These are phyloP conservation scores for Willisornis vidua DNA, from an alignment of 2,113 vertebrate species.

Conservation along the genomic window DNA sequence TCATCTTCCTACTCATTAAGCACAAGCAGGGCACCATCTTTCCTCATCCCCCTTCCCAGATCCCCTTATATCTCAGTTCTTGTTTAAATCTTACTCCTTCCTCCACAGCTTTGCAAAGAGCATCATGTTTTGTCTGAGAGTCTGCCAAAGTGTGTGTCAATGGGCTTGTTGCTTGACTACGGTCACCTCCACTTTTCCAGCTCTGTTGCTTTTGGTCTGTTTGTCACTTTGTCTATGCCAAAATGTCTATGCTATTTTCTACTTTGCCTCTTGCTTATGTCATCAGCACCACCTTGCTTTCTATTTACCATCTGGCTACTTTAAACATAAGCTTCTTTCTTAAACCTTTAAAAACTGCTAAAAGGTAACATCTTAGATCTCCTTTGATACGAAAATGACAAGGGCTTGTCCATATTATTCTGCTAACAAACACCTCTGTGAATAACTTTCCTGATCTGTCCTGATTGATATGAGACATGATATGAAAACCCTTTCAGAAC, in stretches of 20 bases:
- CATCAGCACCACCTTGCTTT: not conserved
- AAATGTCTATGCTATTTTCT: not conserved
- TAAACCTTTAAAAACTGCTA: not conserved
- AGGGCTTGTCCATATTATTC: not conserved
- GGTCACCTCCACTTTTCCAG: not conserved
- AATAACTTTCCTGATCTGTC: not conserved
- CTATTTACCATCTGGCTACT: not conserved
- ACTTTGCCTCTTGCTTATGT: not conserved
- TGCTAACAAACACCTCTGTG: not conserved
- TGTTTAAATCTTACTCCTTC: not conserved
- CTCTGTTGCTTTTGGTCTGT: not conserved
- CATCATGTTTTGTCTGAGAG: not conserved
- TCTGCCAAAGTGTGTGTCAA: not conserved
- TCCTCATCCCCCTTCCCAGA: not conserved
- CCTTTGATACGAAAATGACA: not conserved
- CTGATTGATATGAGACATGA: not conserved
- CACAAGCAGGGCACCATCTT: not conserved
- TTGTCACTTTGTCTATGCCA: not conserved
- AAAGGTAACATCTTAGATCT: not conserved
- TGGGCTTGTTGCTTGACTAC: not conserved
- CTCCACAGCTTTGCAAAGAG: not conserved
- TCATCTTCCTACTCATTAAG: constrained; percentile 3
- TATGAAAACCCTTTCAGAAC: not conserved
- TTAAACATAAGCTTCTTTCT: not conserved
- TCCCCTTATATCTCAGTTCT: not conserved